Base-by-base conservation (phyloP, 2,113 vertebrate species). In the Cynocephalus volans region DNA sequence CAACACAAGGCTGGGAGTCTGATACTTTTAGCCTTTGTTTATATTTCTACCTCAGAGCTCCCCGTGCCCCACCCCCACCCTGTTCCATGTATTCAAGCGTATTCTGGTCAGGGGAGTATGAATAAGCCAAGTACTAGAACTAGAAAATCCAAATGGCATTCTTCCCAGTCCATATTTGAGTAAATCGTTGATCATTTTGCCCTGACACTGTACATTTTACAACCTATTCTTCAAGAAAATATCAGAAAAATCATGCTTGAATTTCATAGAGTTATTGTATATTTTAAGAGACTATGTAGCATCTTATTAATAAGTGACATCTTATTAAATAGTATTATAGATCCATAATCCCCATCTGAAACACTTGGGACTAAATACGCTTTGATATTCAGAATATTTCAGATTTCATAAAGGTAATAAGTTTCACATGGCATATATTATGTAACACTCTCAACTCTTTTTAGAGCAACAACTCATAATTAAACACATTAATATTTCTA, bases 231-330 rank as follows among this genome's bases (percentile, higher is more conserved):
- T 15, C 64, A 92, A 28, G 7, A 82, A 91, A 88, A 54, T 56
- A 28, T 14, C 18, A 28, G 77, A 84, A 92, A 92, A 31, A 6
- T 36, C 26, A 64, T 28, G 3, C 52, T 76, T 75, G 45, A 70
- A 85, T 81, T 85, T 50, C 45, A 91, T 23, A 76, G 21, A 92
- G 45, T 23, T 81, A 88, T 45, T 92, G 85, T 85, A 94, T 62
- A 10, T 65, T 81, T 94, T 58, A 88, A 96, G 54, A 96, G 9
- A 86, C 12, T 52, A 70, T 8, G 1, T 33, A 17, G 1, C 17
- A 77, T 82, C 67, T 89, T 62, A 76, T 75, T 67, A 92, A 95
- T 60, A 79, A 56, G 50, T n/a, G 6, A 45, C 18, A 75, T 31
- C 13, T 33, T 84, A 86, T 69, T 92, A 73, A 65, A 92, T 45